Percentiles rank a stretch among this genome's conserved stretches.
Evolutionary conservation across 2,113 vertebrate species (phyloP).

Genomic region (Maccullochella peelii): DNA sequence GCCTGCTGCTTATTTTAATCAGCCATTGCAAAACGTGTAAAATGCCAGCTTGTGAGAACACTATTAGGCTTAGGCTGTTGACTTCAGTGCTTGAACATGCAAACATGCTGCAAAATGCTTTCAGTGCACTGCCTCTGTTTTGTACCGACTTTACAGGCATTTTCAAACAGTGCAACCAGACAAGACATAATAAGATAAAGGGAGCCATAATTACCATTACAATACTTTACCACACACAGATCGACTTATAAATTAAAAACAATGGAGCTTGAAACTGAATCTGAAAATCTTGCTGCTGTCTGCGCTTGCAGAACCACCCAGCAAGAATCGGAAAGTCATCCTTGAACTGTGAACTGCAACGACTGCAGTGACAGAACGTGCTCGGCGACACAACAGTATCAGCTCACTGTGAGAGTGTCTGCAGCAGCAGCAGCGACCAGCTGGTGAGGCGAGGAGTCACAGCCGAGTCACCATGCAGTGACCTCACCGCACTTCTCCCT

Average conservation of each 20-base stretch:
- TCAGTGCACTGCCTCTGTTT: background rate
- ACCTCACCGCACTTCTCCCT: constrained; percentile 46
- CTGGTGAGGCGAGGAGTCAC: constrained; percentile 48
- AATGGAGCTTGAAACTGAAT: background rate
- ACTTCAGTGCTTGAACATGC: constrained; percentile 28
- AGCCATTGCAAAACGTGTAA: constrained; percentile 34
- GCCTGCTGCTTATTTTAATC: constrained; percentile 53
- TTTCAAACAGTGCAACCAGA: background rate
- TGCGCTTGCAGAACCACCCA: background rate
- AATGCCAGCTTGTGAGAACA: constrained; percentile 31
- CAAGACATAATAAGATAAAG: background rate
- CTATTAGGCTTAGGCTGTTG: constrained; percentile 36
- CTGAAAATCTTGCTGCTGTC: background rate
- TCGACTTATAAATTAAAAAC: background rate
- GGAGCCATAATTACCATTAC: background rate
- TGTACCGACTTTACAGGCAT: background rate
- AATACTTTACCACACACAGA: background rate
- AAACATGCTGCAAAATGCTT: constrained; percentile 18
- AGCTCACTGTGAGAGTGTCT: constrained; percentile 5
- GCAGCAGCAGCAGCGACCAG: constrained; percentile 32
- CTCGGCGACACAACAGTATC: constrained; percentile 18
- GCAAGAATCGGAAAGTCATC: constrained; percentile 6
- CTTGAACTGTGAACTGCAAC: constrained; percentile 28
- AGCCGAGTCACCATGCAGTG: constrained; percentile 46
- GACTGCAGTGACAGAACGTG: constrained; percentile 31